A percentile compares a stretch with the other conserved stretches of the same genome.
These are phyloP conservation scores for Sminthurinus aureus DNA, from an alignment of 2,888 invertebrate species.

Conservation along the genomic window DNA sequence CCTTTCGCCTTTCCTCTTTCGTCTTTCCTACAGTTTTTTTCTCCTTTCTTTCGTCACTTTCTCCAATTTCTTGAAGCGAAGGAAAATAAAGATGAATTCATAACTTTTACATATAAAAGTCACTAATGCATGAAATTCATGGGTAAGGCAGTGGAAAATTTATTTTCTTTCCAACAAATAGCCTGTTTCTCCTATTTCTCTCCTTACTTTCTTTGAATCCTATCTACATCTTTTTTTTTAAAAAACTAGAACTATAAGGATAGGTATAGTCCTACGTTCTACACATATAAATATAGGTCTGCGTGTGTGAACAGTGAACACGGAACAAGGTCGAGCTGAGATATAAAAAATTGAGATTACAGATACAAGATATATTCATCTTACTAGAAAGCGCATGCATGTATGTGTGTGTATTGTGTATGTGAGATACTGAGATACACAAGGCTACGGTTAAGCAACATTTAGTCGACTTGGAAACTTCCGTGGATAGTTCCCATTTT, in stretches of 20 bases:
- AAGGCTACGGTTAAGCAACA: not conserved
- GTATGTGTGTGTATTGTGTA: not conserved
- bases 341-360: too few species aligned
- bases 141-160: slow-evolving; percentile 22
- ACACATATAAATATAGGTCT: too few species aligned
- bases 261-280: too few species aligned
- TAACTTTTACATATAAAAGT: slow-evolving; percentile 29
- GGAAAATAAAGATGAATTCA: slow-evolving; percentile 23
- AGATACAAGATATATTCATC: too few species aligned
- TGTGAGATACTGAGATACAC: not conserved
- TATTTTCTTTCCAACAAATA: slow-evolving; percentile 10
- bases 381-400: too few species aligned
- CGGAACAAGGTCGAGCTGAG: too few species aligned
- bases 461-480: not conserved
- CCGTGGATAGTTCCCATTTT: not conserved
- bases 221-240: not conserved
- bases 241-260: too few species aligned
- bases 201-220: not conserved
- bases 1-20: too few species aligned
- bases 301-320: too few species aligned
- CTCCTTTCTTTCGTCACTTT: not conserved
- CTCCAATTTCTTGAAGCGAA: not conserved
- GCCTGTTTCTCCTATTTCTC: not conserved
- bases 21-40: not conserved
- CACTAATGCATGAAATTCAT: slow-evolving; percentile 27